Evolutionary conservation across 2,797 vertebrate species (phyloP).

Genomic region (Pseudochromis fuscus): DNA sequence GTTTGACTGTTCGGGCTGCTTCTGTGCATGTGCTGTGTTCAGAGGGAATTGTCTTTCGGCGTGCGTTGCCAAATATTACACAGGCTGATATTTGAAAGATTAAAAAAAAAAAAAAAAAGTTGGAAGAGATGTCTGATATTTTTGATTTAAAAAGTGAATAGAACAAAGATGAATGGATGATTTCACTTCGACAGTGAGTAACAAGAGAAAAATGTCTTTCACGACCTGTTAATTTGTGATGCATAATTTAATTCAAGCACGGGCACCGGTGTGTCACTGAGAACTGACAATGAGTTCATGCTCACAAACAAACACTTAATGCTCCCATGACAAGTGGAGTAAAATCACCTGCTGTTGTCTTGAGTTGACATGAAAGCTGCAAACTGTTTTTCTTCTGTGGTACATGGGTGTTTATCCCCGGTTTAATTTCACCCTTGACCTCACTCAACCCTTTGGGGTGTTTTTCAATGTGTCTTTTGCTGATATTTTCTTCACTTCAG

Average conservation of each 20-base stretch:
- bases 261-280: background rate
- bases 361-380: slow-evolving; percentile 30
- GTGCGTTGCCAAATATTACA: slow-evolving; percentile 15
- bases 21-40: slow-evolving; percentile 9
- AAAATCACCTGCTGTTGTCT: slow-evolving; percentile 32
- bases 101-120: background rate
- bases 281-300: slow-evolving; percentile 11
- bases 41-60: slow-evolving; percentile 24
- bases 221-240: slow-evolving; percentile 20
- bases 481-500: slow-evolving; percentile 15
- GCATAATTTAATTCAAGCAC: slow-evolving; percentile 16
- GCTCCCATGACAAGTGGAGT: slow-evolving; percentile 13
- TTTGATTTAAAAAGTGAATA: slow-evolving; percentile 1
- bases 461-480: slow-evolving; percentile 4
- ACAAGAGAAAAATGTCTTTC: too few relatives aligned
- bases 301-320: slow-evolving; percentile 17
- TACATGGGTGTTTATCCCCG: background rate
- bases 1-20: slow-evolving; percentile 33
- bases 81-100: slow-evolving; percentile 36
- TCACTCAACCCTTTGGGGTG: slow-evolving; percentile 16
- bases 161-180: background rate
- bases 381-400: slow-evolving; percentile 25
- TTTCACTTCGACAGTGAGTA: slow-evolving; percentile 1
- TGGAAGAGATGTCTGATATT: background rate
- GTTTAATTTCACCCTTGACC: slow-evolving; percentile 37